Conservation (phyloP, 2,113 vertebrate species). For the Callocephalon fimbriatum region DNA sequence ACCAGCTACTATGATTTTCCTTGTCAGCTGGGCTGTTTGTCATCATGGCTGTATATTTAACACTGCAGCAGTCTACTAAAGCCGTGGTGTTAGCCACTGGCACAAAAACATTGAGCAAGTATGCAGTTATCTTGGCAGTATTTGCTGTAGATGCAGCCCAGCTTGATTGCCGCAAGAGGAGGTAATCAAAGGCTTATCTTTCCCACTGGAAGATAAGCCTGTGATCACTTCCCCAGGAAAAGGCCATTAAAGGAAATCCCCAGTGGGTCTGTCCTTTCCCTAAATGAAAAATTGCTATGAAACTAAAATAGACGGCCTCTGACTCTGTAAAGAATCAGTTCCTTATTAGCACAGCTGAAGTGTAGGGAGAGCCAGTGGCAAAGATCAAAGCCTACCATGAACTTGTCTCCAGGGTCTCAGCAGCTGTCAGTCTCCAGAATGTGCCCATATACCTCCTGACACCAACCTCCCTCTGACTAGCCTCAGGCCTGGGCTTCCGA, state of each 20-base stretch:
- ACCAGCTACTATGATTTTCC: background rate
- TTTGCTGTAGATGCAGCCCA: background rate
- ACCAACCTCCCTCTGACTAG: rapidly evolving
- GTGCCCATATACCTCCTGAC: too few species aligned
- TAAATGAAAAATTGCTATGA: background rate
- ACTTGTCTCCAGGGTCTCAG: background rate
- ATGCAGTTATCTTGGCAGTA: background rate
- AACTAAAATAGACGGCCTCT: background rate
- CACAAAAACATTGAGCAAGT: background rate
- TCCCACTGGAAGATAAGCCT: background rate
- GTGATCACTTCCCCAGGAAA: background rate
- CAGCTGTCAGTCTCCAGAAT: background rate
- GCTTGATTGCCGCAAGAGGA: background rate
- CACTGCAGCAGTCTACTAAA: background rate
- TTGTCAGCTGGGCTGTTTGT: background rate
- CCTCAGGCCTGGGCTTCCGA: background rate
- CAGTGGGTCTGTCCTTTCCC: background rate
- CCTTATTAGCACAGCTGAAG: background rate
- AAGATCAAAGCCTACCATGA: background rate
- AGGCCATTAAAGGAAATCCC: background rate
- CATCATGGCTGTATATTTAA: background rate
- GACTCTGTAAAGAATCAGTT: background rate
- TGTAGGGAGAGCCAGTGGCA: background rate
- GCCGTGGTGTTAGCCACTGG: background rate
- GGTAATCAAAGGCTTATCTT: background rate